Evolutionary conservation across 2,888 invertebrate species (phyloP), one percentile per base, ranked within the genome.

Genomic region (Ophion slaviceki): DNA sequence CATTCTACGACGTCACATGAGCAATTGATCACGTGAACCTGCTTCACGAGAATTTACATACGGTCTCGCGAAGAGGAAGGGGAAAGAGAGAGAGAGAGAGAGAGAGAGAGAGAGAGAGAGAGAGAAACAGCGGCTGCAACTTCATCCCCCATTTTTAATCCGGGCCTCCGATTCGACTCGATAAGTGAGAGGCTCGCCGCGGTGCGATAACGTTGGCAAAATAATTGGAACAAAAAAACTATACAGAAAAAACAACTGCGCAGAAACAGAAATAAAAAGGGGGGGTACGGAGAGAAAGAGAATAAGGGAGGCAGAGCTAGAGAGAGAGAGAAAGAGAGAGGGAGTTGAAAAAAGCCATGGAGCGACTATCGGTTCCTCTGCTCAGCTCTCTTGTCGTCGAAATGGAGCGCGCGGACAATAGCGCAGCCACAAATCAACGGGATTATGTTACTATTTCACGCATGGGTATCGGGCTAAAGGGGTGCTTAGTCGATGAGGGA

Each of bases 381-480:
- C 61, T 77, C 68, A 80, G 74, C 59, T 74, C 80, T 61, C n/a
- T 74, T 89, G 89, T 90, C 90, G 90, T 89, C 89, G 90, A 90
- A 91, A 89, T 89, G 91, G 91, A 91, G 90, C 89, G 88, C 87
- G 88, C 88, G 92, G 91, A 93, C 92, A 92, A 92, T 92, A 90
- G 90, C 89, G 78, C 76, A 88, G 90, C 91, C 92, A 92, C 93
- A 93, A 93, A 92, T 93, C 93, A 93, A 92, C 90, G 90, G 92
- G 92, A 93, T 93, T 93, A 92, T 93, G 92, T 92, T 92, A 92
- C 92, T 92, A 93, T 92, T 93, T 92, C 92, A 92, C 92, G 91
- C 92, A 90, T 90, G 90, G 91, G 89, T 90, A 89, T 90, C 89
- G 88, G 84, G 87, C 88, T 78, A 74, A 77, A 71, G 77, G 28